A percentile compares a stretch with the other conserved stretches of the same genome.
Evolutionary conservation across 2,113 vertebrate genomes (phyloP).

Genomic region (Esox niger): DNA sequence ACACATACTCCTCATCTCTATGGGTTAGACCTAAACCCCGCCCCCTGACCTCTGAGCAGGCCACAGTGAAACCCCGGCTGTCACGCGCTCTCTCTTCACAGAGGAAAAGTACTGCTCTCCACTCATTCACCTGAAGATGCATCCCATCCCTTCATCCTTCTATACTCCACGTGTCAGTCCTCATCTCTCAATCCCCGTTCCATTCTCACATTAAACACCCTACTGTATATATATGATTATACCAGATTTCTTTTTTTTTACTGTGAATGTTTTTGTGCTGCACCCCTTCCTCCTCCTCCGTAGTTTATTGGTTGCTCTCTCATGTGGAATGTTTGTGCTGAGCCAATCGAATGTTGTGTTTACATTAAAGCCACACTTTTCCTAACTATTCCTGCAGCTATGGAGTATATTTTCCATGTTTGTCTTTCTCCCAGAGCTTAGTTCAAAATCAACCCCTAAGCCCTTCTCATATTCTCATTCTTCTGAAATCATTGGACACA

Average conservation of each 20-base stretch:
- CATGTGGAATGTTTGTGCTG: slow-evolving; percentile 78
- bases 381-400: slow-evolving; percentile 60
- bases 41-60: slow-evolving; percentile 39
- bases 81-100: slow-evolving; percentile 51
- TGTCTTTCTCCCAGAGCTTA: not conserved
- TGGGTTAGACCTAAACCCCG: not conserved
- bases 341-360: slow-evolving; percentile 78
- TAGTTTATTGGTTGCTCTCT: slow-evolving; percentile 76
- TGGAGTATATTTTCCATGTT: not conserved
- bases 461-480: no score
- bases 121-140: slow-evolving; percentile 55
- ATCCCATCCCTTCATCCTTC: not conserved
- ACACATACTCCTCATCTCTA: not conserved
- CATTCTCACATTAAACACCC: slow-evolving; percentile 64
- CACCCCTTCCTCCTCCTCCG: slow-evolving; percentile 66
- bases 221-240: slow-evolving; percentile 75
- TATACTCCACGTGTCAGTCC: slow-evolving; percentile 58
- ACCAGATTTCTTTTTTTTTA: slow-evolving; percentile 72
- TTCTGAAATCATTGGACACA: no score
- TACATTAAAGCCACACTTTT: slow-evolving; percentile 78
- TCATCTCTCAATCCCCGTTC: slow-evolving; percentile 28
- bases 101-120: slow-evolving; percentile 57
- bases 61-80: slow-evolving; percentile 37
- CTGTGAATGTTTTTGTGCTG: slow-evolving; percentile 75
- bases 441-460: no score